Base-by-base conservation (phyloP, 2,888 invertebrate species). In the Drosophila trichaetosa region DNA sequence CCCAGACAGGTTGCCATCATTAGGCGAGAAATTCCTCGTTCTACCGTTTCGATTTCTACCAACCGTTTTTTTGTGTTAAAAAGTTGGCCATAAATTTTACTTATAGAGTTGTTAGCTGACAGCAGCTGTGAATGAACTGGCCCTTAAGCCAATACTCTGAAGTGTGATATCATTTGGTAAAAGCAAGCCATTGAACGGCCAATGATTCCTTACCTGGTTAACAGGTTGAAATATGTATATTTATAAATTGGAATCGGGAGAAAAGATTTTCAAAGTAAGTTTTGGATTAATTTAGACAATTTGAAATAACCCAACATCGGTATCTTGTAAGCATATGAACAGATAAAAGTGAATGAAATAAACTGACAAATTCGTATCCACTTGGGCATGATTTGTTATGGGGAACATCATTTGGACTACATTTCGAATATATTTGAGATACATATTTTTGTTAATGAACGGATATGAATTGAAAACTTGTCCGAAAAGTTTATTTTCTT, bases 51-150 rank as follows among this genome's bases (percentile, higher is more conserved):
- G 67, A 68, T 60, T 59, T 68, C 54, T 65, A 76, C 33, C 52
- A 76, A 63, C 53, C 40, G 33, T 52, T 64, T 70, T 57, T 29
- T 10, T 61, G 63, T 62, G 60, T 52, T 59, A 24, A 61, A 66
- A 79, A 64, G 69, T 65, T 61, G 62, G 13, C 67, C 79, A 89
- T 84, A 87, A 89, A 87, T 84, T 89, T 69, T 52, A 81, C 85
- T 89, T 84, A 84, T 86, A 82, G 87, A 89, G 84, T 79, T 81
- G 76, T 87, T 69, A 79, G 72, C 68, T 81, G 87, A 89, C 87
- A 83, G 79, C 65, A 69, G 51, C 86, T 78, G 83, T 88, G 86
- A 83, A 83, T 88, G 83, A 82, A 75, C 53, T 71, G 73, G n/a
- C 66, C 60, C 62, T 48, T 64, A 27, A 27, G 40, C 42, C 40